Evolutionary conservation across 2,888 invertebrate species (phyloP), one percentile per base, ranked within the genome.

Genomic region (Sphaerophoria taeniata): DNA sequence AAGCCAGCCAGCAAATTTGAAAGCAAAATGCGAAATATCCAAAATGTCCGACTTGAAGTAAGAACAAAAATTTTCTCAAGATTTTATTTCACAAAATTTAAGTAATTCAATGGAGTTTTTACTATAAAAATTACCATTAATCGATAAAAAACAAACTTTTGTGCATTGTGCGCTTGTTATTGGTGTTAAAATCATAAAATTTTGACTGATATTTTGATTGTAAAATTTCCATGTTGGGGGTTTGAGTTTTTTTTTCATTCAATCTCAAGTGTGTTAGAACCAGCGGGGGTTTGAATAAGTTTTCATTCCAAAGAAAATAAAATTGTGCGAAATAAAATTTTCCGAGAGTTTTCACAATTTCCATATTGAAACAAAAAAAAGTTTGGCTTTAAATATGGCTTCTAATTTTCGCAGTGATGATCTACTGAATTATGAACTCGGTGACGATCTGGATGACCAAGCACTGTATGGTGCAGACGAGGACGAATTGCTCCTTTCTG

Each of bases 401-500:
- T 53, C 14, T 33, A 43, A 47, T 60, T 61, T 56, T 53, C 39
- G 4, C 83, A 92, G 92, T 88, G 92, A 92, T 87, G 92, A 92
- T 88, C 88, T 92, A 88, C 89, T 92, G 85, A 92, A 91, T 88
- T 92, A 92, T 88, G 92, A 92, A 87, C 89, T 92, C 87, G 91
- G 91, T 51, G 92, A 92, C 87, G 92, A 92, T 89, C 90, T 91
- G 85, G 92, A 92, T 83, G 92, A 92, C 89, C 91, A 91, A 76
- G 90, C 90, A 51, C 88, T 91, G 61, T 89, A 90, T 70, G 92
- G 90, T 67, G 91, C 90, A 75, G 92, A 92, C 83, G 92, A 92
- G 88, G 92, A 92, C 87, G 92, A 91, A 85, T 84, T 92, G 39
- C 88, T 92, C 67, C 89, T 92, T 55, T 92, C 92, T 61, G 92